These are phyloP conservation scores for Bergia puertoricense DNA, from an alignment of 92 coral and sea anemone genomes.

Conservation along the genomic window DNA sequence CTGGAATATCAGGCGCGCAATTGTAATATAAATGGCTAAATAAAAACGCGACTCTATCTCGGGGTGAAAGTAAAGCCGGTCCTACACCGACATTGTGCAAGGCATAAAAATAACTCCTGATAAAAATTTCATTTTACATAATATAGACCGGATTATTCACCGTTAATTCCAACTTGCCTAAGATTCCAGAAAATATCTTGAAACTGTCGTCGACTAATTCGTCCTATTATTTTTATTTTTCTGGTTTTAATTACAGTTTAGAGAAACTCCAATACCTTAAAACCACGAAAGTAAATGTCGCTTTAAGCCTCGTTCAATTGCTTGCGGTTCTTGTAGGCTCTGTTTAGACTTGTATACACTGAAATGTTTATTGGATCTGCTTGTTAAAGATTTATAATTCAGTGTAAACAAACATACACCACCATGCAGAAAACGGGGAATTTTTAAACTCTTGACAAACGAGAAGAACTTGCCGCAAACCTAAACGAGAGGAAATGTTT, in stretches of 20 bases:
- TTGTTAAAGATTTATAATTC: slow-evolving; percentile 83
- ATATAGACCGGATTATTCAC: slow-evolving; percentile 30
- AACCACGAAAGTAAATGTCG: slow-evolving; percentile 73
- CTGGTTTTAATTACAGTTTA: slow-evolving; percentile 76
- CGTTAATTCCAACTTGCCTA: slow-evolving; percentile 7
- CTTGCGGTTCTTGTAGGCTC: slow-evolving; percentile 63
- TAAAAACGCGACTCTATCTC: slow-evolving; percentile 43
- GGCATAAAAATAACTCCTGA: neutral
- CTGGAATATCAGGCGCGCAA: slow-evolving; percentile 16
- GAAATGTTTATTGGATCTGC: slow-evolving; percentile 77
- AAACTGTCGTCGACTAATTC: slow-evolving; percentile 56
- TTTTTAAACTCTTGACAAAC: slow-evolving; percentile 19
- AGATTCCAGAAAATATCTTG: slow-evolving; percentile 42
- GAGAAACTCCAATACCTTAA: slow-evolving; percentile 67
- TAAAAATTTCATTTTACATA: slow-evolving; percentile 1
- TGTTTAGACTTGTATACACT: slow-evolving; percentile 70
- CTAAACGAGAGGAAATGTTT: slow-evolving; percentile 13
- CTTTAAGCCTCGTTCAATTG: slow-evolving; percentile 56
- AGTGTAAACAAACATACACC: slow-evolving; percentile 77
- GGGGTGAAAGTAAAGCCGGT: neutral
- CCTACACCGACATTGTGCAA: neutral
- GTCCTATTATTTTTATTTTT: slow-evolving; percentile 60
- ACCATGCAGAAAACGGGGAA: slow-evolving; percentile 35
- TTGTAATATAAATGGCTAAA: slow-evolving; percentile 17
- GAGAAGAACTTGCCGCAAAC: slow-evolving; percentile 25